phyloP scores from a whole-genome alignment of 30 jellyfish, hydroid and myxozoan species.

The Clytia hemisphaerica region DNA sequence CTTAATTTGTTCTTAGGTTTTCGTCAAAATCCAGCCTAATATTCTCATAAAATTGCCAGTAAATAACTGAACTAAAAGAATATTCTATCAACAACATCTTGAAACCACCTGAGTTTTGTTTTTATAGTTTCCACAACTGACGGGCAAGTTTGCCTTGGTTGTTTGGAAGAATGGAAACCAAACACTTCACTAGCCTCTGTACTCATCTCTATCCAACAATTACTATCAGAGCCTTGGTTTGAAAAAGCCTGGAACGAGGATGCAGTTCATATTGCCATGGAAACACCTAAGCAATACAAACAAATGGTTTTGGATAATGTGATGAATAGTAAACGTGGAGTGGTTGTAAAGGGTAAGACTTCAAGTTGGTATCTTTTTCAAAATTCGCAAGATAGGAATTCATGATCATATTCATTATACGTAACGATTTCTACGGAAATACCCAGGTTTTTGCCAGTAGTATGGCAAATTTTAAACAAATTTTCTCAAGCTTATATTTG shows the following conservation, averaged over 20 bases:
- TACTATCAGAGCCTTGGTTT: constrained; percentile 60
- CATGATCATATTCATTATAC: too few relatives aligned
- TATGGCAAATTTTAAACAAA: too few relatives aligned
- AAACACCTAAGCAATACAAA: constrained; percentile 44
- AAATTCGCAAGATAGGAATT: too few relatives aligned
- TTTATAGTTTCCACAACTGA: constrained; percentile 40
- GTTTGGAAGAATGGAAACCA: constrained; percentile 10
- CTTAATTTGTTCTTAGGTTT: too few relatives aligned
- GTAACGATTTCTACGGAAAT: too few relatives aligned
- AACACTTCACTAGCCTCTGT: not conserved
- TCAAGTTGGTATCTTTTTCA: too few relatives aligned
- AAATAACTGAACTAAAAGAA: too few relatives aligned
- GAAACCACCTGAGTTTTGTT: not conserved
- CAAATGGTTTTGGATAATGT: constrained; percentile 68
- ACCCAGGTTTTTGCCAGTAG: too few relatives aligned
- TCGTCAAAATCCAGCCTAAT: too few relatives aligned
- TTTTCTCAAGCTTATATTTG: too few relatives aligned
- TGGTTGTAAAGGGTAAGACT: too few relatives aligned
- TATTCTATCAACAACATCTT: not conserved
- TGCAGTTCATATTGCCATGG: constrained; percentile 42
- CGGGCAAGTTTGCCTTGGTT: constrained; percentile 61
- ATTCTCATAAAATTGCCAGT: too few relatives aligned
- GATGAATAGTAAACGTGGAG: constrained; percentile 44
- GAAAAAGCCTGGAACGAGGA: constrained; percentile 54
- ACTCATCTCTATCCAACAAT: not conserved